Evolutionary conservation across 2,797 vertebrate species (phyloP), one percentile per base, ranked within the genome.

Genomic region (Lacerta agilis): DNA sequence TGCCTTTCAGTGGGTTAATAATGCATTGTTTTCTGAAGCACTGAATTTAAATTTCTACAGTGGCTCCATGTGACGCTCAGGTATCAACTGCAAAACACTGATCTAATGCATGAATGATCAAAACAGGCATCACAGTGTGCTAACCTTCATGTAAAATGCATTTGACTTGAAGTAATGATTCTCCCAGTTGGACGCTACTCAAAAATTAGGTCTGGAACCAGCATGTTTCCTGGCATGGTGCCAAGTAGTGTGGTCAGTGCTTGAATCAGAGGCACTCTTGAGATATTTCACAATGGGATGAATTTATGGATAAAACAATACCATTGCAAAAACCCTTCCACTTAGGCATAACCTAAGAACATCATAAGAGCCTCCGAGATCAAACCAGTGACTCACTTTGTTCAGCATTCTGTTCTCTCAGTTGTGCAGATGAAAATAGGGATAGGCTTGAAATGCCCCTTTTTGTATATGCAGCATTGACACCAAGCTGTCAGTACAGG

Each of bases 111-210:
- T 81, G 89, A 90, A 93, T 92, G 87, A 61, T 69, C 82, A 91
- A 90, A 87, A 67, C 61, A 10, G 93, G 87, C 80, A 94, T 87
- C 94, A 92, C 87, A 92, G 85, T 82, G 83, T 79, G 89, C 78
- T 94, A 91, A 92, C 90, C 75, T 91, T 86, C 76, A 29, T 72
- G 84, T 92, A 94, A 94, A 95, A 94, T 20, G 91, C 84, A 92
- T 92, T 90, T 92, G 92, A 91, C 71, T 92, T 89, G 91, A 92
- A 92, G 85, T 85, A 95, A 93, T 86, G 86, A 92, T 93, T 87
- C 45, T 94, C 81, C 66, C n/a, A 6, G 87, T 90, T 94, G 92
- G 89, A 93, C 43, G 9, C 77, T 77, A 90, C 89, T 94, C 88
- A 83, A 90, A 93, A 95, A 94, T 93, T 82, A 94, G 81, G 90